Conservation (phyloP, 2,113 vertebrate species). For the Excalfactoria chinensis region DNA sequence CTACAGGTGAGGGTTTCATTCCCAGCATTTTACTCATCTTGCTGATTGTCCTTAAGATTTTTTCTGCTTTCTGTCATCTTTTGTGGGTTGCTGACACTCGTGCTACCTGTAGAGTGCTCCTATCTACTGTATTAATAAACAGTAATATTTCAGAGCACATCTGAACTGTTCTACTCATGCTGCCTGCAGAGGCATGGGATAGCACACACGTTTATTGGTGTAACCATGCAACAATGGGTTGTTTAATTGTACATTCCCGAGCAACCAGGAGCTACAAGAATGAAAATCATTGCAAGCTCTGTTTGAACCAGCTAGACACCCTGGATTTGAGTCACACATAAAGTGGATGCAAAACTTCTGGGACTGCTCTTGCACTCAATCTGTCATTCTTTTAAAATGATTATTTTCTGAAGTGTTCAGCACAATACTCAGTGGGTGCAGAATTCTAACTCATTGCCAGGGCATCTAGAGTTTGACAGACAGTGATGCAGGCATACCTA, state of each 20-base stretch:
- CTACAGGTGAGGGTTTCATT: background rate
- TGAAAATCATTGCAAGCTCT: conserved; percentile 18
- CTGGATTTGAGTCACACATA: conserved; percentile 6
- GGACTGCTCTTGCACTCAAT: conserved; percentile 42
- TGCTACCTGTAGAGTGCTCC: background rate
- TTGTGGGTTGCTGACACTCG: fast-evolving
- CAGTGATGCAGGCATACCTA: conserved; percentile 7
- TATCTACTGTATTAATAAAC: background rate
- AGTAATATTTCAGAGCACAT: background rate
- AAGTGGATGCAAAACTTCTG: conserved; percentile 37
- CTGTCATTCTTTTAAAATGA: conserved; percentile 18
- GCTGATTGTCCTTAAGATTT: background rate
- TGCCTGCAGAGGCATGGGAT: background rate
- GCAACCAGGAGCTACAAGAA: conserved; percentile 14
- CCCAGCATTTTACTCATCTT: background rate
- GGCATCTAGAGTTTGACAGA: background rate
- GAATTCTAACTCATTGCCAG: conserved; percentile 36
- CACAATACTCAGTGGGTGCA: conserved; percentile 11
- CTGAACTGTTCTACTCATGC: background rate
- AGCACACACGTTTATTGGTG: background rate
- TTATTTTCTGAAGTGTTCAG: background rate
- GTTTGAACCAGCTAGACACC: conserved; percentile 19
- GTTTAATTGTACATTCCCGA: background rate
- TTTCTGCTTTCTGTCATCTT: background rate
- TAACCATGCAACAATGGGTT: background rate